These are phyloP conservation scores for Darevskia nairensis DNA, from an alignment of 2,797 vertebrate species.

Conservation along the genomic window DNA sequence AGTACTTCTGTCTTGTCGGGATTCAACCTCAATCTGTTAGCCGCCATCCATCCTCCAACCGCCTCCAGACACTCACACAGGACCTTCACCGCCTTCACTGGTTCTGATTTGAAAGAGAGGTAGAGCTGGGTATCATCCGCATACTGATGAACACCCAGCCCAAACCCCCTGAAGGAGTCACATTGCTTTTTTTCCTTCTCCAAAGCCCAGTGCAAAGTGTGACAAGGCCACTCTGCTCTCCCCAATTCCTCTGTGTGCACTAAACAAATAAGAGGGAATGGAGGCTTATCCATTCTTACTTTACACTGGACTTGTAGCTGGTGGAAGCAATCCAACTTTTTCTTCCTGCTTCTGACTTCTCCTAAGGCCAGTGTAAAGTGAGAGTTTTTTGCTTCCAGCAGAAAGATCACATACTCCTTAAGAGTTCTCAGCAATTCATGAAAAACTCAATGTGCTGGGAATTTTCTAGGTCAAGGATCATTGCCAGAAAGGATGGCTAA, in stretches of 20 bases:
- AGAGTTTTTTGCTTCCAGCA: neutral
- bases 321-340: neutral
- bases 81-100: no score
- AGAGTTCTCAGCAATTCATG: neutral
- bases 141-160: no score
- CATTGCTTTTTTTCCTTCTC: neutral
- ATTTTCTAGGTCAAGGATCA: neutral
- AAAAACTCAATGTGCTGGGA: neutral
- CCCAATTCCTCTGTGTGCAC: neutral
- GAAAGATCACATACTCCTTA: neutral
- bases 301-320: neutral
- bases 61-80: no score
- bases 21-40: no score
- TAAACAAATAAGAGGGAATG: neutral
- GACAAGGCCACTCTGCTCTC: neutral
- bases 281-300: neutral
- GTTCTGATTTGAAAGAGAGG: no score
- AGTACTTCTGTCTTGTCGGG: no score
- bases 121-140: no score
- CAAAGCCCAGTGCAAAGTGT: neutral
- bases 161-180: no score
- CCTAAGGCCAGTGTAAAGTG: neutral
- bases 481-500: neutral
- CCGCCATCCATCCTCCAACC: no score
- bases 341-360: neutral